These are phyloP conservation scores for Scaptomyza tumidula DNA, from an alignment of 2,888 invertebrate species.

Conservation along the genomic window DNA sequence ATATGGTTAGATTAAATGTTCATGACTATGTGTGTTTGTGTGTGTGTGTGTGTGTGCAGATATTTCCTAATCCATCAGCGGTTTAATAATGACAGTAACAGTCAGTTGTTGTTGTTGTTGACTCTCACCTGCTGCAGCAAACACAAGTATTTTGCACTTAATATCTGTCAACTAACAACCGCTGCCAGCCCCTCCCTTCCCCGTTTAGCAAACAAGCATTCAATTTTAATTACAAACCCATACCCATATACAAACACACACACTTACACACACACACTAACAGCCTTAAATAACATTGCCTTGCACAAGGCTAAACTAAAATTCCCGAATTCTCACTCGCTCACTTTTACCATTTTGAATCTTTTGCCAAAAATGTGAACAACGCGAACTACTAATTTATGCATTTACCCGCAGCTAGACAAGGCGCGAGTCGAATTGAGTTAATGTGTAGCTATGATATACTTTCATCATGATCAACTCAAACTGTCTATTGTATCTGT, in stretches of 20 bases:
- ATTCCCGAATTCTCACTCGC: constrained; percentile 14
- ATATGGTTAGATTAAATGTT: background rate
- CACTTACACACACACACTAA: constrained; percentile 12
- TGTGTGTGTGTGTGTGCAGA: background rate
- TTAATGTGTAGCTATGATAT: constrained; percentile 44
- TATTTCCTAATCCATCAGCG: constrained; percentile 1
- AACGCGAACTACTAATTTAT: constrained; percentile 49
- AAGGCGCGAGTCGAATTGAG: constrained; percentile 25
- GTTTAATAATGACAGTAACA: constrained; percentile 11
- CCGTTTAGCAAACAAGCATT: constrained; percentile 7
- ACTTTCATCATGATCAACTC: constrained; percentile 32
- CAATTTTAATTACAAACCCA: constrained; percentile 51
- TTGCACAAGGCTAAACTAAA: background rate
- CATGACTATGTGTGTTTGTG: background rate
- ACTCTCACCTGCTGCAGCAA: constrained; percentile 14
- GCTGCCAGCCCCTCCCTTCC: too few species aligned
- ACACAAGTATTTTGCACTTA: constrained; percentile 37
- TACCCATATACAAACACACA: constrained; percentile 6
- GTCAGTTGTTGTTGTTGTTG: constrained; percentile 1
- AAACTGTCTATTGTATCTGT: constrained; percentile 47
- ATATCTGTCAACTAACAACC: constrained; percentile 23
- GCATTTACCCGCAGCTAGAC: constrained; percentile 39
- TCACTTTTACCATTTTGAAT: constrained; percentile 41
- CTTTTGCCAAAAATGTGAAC: constrained; percentile 30
- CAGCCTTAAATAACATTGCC: constrained; percentile 3